phyloP scores from a whole-genome alignment of 2,888 invertebrate species.

The Rhagonycha lutea region DNA sequence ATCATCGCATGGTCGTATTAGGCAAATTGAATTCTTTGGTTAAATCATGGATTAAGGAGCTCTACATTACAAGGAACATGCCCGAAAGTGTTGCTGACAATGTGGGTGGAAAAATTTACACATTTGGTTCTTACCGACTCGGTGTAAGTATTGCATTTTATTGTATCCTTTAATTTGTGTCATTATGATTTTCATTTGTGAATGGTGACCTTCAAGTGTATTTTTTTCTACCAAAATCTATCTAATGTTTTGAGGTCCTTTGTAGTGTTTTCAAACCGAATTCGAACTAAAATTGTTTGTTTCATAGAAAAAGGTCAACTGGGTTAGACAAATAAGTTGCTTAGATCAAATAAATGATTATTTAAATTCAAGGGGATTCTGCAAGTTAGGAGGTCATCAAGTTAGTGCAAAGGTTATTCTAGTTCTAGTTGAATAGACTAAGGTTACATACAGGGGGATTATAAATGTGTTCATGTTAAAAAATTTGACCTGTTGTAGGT shows the following conservation, averaged over 20 bases:
- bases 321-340: neutral
- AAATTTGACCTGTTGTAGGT: neutral
- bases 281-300: neutral
- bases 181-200: neutral
- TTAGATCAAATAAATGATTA: neutral
- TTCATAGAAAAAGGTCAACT: neutral
- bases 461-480: neutral
- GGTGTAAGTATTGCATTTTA: conserved; percentile 65
- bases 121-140: conserved; percentile 96
- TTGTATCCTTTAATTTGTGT: neutral
- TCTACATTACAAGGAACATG: conserved; percentile 88
- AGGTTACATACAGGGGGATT: neutral
- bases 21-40: conserved; percentile 88
- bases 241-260: neutral
- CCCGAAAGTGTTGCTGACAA: conserved; percentile 87
- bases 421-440: neutral
- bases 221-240: neutral
- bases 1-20: conserved; percentile 84
- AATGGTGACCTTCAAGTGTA: neutral
- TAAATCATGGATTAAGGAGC: conserved; percentile 91
- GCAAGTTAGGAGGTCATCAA: neutral
- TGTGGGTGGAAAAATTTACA: conserved; percentile 97
- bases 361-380: neutral
- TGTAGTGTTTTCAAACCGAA: neutral
- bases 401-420: neutral